Conservation (phyloP, 2,113 vertebrate species). For the Uropsilus gracilis region DNA sequence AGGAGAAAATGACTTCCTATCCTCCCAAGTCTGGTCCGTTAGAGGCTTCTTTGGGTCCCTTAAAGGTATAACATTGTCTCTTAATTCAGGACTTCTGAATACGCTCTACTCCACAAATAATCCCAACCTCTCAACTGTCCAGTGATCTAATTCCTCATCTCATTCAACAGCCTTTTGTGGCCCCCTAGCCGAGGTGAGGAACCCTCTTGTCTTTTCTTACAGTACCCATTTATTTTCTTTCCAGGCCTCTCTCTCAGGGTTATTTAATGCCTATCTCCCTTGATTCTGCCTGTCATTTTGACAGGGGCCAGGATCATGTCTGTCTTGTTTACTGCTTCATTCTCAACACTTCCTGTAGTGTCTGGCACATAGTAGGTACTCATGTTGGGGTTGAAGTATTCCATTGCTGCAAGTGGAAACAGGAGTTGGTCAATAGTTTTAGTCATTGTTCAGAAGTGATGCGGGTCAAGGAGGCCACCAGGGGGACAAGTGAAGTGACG, state of each 20-base stretch:
- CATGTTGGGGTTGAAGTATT: neutral
- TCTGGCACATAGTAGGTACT: neutral
- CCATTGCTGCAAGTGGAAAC: neutral
- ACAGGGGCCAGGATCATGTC: neutral
- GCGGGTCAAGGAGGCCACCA: neutral
- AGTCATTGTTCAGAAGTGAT: neutral
- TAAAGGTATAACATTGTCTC: neutral
- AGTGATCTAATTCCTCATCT: neutral
- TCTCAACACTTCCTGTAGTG: neutral
- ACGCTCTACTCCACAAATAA: neutral
- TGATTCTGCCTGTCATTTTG: neutral
- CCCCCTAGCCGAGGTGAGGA: neutral
- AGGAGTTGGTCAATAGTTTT: neutral
- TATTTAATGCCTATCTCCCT: neutral
- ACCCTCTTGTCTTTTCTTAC: neutral
- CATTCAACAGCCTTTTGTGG: neutral
- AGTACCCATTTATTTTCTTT: neutral
- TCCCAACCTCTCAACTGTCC: neutral
- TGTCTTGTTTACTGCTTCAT: neutral
- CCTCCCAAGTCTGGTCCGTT: neutral
- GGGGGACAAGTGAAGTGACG: neutral
- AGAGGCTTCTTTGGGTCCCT: neutral
- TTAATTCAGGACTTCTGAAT: neutral
- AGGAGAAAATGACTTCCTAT: neutral
- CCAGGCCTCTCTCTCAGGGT: neutral